A percentile compares a stretch with the other conserved stretches of the same genome.
phyloP scores from a whole-genome alignment of 2,113 vertebrate species.

The Oryctolagus cuniculus region DNA sequence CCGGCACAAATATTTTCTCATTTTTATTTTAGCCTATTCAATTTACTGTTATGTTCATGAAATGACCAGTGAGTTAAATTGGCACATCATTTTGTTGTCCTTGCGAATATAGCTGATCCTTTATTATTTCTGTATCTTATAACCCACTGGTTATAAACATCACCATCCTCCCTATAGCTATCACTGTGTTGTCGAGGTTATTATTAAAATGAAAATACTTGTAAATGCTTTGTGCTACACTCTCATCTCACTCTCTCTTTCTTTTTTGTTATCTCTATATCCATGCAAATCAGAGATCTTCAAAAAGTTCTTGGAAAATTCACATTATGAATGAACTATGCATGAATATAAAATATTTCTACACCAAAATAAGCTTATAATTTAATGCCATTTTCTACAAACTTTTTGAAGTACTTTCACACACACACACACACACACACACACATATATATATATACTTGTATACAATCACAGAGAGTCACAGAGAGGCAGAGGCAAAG shows the following conservation, averaged over 20 bases:
- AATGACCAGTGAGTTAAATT: conserved; percentile 54
- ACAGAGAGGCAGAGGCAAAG: no score
- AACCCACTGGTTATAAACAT: neutral
- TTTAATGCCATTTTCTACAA: no score
- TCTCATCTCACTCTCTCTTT: neutral
- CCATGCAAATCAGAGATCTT: neutral
- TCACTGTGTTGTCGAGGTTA: neutral
- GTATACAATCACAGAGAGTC: no score
- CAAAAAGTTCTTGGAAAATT: no score
- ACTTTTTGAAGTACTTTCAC: no score
- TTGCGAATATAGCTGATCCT: conserved; percentile 15
- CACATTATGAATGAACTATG: no score
- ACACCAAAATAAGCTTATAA: no score
- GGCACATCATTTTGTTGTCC: conserved; percentile 37
- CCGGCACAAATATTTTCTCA: neutral
- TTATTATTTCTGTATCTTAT: neutral
- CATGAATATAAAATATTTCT: no score
- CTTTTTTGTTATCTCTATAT: neutral
- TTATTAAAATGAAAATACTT: conserved; percentile 34
- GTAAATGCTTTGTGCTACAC: neutral
- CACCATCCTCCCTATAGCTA: neutral
- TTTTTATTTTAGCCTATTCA: conserved; percentile 39
- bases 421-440: neutral
- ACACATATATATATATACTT: accelerated
- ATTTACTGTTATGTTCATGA: conserved; percentile 53